Conservation (phyloP, 2,113 vertebrate genomes). For the Pyrgilauda ruficollis region DNA sequence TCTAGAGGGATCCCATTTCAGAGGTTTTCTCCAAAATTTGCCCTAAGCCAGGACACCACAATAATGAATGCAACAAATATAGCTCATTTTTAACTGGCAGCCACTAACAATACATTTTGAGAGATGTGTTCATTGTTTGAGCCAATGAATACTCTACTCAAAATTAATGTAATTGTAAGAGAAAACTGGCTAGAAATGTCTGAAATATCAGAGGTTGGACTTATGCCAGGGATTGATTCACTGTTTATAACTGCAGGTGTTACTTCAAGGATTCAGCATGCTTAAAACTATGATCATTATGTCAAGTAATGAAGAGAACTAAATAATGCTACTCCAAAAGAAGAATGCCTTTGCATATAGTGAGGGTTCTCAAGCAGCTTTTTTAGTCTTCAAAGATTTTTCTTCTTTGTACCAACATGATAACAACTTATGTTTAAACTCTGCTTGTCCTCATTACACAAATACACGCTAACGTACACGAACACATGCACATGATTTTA, state of each 20-base stretch:
- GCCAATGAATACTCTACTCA: background rate
- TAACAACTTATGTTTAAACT: background rate
- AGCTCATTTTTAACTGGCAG: background rate
- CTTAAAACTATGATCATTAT: background rate
- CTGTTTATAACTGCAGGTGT: background rate
- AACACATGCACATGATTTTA: background rate
- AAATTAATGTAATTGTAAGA: background rate
- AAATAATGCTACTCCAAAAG: background rate
- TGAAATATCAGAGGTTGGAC: background rate
- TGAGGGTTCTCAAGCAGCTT: background rate
- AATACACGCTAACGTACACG: background rate
- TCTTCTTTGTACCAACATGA: background rate
- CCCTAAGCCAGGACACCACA: background rate
- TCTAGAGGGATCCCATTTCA: background rate
- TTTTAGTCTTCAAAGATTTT: background rate
- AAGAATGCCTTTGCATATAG: background rate
- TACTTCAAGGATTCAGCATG: background rate
- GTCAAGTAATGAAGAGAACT: background rate
- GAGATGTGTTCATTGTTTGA: background rate
- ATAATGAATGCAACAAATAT: background rate
- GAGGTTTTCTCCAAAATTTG: background rate
- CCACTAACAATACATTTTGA: background rate
- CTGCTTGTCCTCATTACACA: background rate
- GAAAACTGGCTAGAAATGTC: background rate
- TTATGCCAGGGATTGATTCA: background rate